phyloP scores from a whole-genome alignment of 1,140 invertebrate genomes.

The Drosophila sproati region DNA sequence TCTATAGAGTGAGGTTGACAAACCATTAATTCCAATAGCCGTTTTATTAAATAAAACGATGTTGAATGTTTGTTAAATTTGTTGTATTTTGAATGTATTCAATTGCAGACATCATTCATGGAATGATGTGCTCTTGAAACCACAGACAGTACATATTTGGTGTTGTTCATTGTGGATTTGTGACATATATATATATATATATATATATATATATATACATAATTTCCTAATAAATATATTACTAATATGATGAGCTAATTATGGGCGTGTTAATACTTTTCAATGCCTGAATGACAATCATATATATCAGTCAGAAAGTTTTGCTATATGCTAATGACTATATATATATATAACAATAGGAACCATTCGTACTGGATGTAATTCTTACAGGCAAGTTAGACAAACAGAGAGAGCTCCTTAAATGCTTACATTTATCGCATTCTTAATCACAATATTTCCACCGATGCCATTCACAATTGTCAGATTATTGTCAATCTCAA shows the following conservation, averaged over 20 bases:
- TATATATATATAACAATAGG: slow-evolving; percentile 32
- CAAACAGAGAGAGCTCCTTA: slow-evolving; percentile 7
- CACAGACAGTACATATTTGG: slow-evolving; percentile 16
- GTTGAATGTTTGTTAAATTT: neutral
- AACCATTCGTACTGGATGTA: slow-evolving; percentile 36
- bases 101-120: slow-evolving; percentile 37
- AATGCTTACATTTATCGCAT: slow-evolving; percentile 79
- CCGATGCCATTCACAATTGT: slow-evolving; percentile 57
- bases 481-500: slow-evolving; percentile 65
- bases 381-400: slow-evolving; percentile 34
- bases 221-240: neutral
- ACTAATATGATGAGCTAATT: slow-evolving; percentile 18
- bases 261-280: slow-evolving; percentile 40
- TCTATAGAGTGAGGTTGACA: neutral
- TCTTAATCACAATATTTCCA: slow-evolving; percentile 79
- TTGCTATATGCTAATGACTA: slow-evolving; percentile 37
- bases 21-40: neutral
- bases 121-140: slow-evolving; percentile 33
- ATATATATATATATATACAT: neutral
- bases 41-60: too few relatives aligned
- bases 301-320: slow-evolving; percentile 27
- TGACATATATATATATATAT: slow-evolving; percentile 11
- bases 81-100: slow-evolving; percentile 15
- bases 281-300: slow-evolving; percentile 26
- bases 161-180: slow-evolving; percentile 22